A percentile compares a stretch with the other conserved stretches of the same genome.
phyloP scores from a whole-genome alignment of 2,113 vertebrate genomes.

The Etheostoma cragini region DNA sequence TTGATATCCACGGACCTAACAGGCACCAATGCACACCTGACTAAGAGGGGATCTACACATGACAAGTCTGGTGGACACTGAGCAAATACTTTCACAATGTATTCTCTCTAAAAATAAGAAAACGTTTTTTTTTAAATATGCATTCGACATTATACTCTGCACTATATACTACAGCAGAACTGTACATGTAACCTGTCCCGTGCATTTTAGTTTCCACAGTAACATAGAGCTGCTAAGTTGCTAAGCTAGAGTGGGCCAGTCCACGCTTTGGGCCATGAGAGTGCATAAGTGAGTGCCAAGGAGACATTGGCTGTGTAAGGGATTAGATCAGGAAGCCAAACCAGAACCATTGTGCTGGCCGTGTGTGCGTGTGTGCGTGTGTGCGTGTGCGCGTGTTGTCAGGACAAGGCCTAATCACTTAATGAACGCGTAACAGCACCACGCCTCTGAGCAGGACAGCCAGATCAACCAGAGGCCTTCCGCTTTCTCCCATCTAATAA shows the following conservation, averaged over 20 bases:
- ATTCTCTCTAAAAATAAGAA: neutral
- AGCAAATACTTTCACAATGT: slow-evolving; percentile 16
- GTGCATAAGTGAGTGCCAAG: slow-evolving; percentile 56
- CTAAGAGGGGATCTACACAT: slow-evolving; percentile 28
- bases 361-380: slow-evolving; percentile 53
- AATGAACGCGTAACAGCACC: slow-evolving; percentile 79
- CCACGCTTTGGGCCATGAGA: slow-evolving; percentile 68
- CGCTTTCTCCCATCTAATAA: slow-evolving; percentile 75
- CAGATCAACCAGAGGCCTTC: slow-evolving; percentile 76
- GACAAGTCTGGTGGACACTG: neutral
- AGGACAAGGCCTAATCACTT: slow-evolving; percentile 83
- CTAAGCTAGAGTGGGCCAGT: slow-evolving; percentile 25
- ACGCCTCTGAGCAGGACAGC: slow-evolving; percentile 68
- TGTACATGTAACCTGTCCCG: neutral
- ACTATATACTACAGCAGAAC: neutral
- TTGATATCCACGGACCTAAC: slow-evolving; percentile 54
- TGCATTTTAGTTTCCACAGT: slow-evolving; percentile 4
- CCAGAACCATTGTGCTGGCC: slow-evolving; percentile 62
- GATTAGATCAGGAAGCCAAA: slow-evolving; percentile 81
- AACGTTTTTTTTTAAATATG: neutral
- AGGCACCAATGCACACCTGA: slow-evolving; percentile 65
- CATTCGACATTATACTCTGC: neutral
- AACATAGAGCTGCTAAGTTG: slow-evolving; percentile 14
- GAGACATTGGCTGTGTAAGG: slow-evolving; percentile 71
- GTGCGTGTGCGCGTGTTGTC: slow-evolving; percentile 7